Evolutionary conservation across 1,140 invertebrate species (phyloP), one percentile per base, ranked within the genome.

Genomic region (Drosophila suzukii): DNA sequence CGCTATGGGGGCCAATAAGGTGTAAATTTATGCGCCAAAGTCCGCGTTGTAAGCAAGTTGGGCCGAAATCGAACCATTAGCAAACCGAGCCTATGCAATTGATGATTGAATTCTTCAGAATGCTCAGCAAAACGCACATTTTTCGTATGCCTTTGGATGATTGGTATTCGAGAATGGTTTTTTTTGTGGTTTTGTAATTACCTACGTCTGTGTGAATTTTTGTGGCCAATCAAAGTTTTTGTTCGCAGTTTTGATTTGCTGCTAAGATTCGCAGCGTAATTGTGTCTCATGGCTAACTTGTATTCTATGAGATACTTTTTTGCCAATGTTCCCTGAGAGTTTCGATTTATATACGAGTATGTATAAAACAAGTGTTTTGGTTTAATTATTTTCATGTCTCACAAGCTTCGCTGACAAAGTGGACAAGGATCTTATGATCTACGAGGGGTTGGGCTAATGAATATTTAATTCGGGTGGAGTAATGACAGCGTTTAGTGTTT

Each of bases 221-320:
- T 89, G 84, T 89, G 80, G 84, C 80, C 84, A 89, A 89, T 89
- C 81, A 88, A 71, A 82, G 84, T 89, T 89, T 89, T 89, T 89
- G 84, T 89, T 89, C 61, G 84, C 84, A 75, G 84, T 89, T 89
- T 89, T 89, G 85, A 84, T 89, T 84, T 81, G 81, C 84, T 89
- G 84, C 66, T 72, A 89, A 84, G 76, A 89, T 89, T 76, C 79
- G 44, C 61, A 67, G 50, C 68, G 73, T 89, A 84, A 89, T 89
- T 89, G 84, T 89, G 67, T 59, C 84, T 89, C 84, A 89, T 89
- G 84, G 84, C 84, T 78, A 89, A 89, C 84, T n/a, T 66, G 84
- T 89, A 88, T 88, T 89, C 79, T 83, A 88, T 88, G 83, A 88
- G 83, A 88, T 83, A 83, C 67, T 63, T 85, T 80, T 84, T 66